Base-by-base conservation (phyloP, 2,888 invertebrate species). In the Formica aserva region DNA sequence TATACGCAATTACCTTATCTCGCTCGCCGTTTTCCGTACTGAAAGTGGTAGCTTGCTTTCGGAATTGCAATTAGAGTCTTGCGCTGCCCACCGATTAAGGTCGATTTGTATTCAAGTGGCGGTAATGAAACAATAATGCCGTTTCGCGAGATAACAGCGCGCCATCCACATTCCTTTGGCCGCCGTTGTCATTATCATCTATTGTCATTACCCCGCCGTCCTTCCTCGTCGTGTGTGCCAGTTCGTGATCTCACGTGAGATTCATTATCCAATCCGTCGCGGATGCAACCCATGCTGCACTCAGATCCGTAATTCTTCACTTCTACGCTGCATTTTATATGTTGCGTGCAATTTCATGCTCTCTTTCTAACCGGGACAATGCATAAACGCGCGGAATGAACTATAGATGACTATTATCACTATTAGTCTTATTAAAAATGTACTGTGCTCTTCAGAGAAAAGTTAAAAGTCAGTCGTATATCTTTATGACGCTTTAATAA, bases 251-350 rank as follows among this genome's bases (percentile, higher is more conserved):
- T 82, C 83, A 84, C 89, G 89, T 84, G 85, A 87, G 87, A 83
- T 89, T 89, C 89, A 89, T 88, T 88, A 89, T 88, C 86, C 87
- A 88, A 88, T 88, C 75, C 85, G 57, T 80, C 76, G 78, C 32
- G 80, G 66, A 69, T 75, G 22, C 62, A 62, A 57, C n/a, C 26
- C 29, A n/a, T 29, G 11, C 15, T 32, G 9, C 29, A 22, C 71
- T 72, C 35, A 32, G 60, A 80, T 62, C 72, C 18, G 45, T 55
- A 80, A 80, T 80, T 80, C 72, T 72, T 80, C 35, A 48, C 60
- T 71, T 78, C 71, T 69, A 22, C 52, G 35, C 22, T 60, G 13
- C 18, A 26, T 60, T 72, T 32, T 45, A 22, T 4, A 15, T 32
- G 22, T 32, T 4, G 26, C 55, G 8, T 77, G 45, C 26, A 60